Evolutionary conservation across 2,888 invertebrate species (phyloP).

Genomic region (Xestia sexstrigata): DNA sequence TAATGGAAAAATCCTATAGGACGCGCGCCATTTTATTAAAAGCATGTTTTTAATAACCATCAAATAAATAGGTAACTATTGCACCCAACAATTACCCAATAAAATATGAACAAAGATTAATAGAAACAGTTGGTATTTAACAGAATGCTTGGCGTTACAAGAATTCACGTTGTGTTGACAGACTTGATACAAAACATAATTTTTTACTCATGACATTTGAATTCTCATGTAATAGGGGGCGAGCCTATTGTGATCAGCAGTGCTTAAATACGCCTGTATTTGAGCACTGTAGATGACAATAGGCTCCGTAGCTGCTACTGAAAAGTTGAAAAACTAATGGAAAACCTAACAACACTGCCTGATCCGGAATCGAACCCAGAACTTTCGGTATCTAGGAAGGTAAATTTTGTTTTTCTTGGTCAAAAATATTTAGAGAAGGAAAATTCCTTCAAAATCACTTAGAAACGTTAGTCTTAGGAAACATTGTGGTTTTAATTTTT

Average conservation of each 20-base stretch:
- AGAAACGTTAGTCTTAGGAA: background rate
- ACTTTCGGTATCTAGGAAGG: too few relatives aligned
- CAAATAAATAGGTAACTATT: background rate
- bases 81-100: background rate
- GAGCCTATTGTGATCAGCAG: background rate
- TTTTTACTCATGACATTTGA: background rate
- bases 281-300: too few relatives aligned
- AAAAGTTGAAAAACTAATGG: background rate
- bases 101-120: conserved; percentile 11
- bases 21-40: background rate
- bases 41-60: conserved; percentile 15
- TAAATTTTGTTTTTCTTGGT: background rate
- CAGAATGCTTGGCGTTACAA: conserved; percentile 2
- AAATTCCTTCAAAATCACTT: conserved; percentile 12
- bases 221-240: background rate
- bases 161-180: conserved; percentile 1
- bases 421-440: background rate
- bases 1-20: background rate
- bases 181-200: background rate
- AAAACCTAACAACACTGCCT: background rate
- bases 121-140: background rate
- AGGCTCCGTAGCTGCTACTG: background rate
- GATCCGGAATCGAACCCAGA: background rate
- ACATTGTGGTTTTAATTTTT: conserved; percentile 8
- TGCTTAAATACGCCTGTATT: background rate